phyloP scores from a whole-genome alignment of 2,113 vertebrate species.

The Zosterops lateralis region DNA sequence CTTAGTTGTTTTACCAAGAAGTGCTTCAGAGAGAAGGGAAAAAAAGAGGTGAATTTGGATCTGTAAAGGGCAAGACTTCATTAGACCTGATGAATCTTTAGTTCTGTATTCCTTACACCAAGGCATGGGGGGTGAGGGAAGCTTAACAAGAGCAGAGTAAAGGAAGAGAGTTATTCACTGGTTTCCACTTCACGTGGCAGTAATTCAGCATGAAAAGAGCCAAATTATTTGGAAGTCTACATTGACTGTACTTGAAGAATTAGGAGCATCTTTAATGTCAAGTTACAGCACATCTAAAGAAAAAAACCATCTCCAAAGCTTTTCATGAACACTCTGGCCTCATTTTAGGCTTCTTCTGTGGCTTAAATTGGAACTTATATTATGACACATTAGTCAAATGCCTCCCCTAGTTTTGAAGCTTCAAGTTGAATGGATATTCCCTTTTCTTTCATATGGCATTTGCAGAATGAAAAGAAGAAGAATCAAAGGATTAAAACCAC shows the following conservation, averaged over 20 bases:
- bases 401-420: neutral
- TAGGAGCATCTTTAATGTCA: constrained; percentile 15
- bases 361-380: neutral
- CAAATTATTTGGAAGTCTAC: constrained; percentile 15
- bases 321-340: neutral
- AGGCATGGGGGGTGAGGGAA: neutral
- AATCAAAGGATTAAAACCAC: neutral
- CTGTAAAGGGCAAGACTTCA: neutral
- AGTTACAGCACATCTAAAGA: constrained; percentile 8
- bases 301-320: neutral
- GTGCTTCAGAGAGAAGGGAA: neutral
- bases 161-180: neutral
- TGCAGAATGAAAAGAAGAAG: neutral
- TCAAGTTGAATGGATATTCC: neutral
- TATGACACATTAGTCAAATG: neutral
- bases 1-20: constrained; percentile 14
- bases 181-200: constrained; percentile 28
- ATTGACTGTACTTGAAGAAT: constrained; percentile 6
- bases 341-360: neutral
- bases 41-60: neutral
- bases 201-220: constrained; percentile 29
- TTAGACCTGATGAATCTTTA: neutral
- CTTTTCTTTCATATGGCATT: neutral
- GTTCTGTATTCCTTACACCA: neutral
- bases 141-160: neutral